These are phyloP conservation scores for Ranitomeya variabilis DNA, from an alignment of 2,113 vertebrate genomes.

Conservation along the genomic window DNA sequence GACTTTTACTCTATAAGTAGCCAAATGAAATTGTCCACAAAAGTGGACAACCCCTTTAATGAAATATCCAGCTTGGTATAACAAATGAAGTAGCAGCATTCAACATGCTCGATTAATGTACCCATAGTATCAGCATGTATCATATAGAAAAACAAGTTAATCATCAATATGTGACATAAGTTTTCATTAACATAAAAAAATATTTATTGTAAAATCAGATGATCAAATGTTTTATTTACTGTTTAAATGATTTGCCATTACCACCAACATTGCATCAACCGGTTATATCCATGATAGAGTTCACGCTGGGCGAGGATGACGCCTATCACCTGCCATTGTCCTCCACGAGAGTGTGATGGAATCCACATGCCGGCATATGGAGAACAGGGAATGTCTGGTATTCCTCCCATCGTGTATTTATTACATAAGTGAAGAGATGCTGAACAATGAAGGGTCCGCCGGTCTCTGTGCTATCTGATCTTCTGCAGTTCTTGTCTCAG, in stretches of 20 bases:
- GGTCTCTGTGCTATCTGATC: constrained; percentile 78
- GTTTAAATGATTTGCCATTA: constrained; percentile 54
- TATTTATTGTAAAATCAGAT: constrained; percentile 62
- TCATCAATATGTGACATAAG: constrained; percentile 7
- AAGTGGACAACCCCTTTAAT: neutral
- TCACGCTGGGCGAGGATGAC: constrained; percentile 60
- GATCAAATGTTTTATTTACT: constrained; percentile 50
- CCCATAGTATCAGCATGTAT: neutral
- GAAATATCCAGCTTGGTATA: neutral
- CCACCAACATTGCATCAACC: constrained; percentile 60
- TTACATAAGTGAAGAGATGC: constrained; percentile 61
- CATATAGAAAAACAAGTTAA: neutral
- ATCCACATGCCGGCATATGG: constrained; percentile 77
- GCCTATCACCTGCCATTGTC: constrained; percentile 57
- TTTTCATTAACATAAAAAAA: constrained; percentile 56
- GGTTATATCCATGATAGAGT: constrained; percentile 59
- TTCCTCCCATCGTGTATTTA: constrained; percentile 67
- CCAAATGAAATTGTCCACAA: too few species aligned
- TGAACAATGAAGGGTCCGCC: constrained; percentile 5
- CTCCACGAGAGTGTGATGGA: constrained; percentile 56
- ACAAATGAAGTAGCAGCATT: constrained; percentile 6
- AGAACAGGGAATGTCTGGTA: constrained; percentile 62
- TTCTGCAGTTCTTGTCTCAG: constrained; percentile 96
- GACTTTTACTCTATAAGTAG: too few species aligned
- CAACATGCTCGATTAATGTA: neutral